Conservation (phyloP, 1,140 invertebrate species). For the Pteromalus puparum region DNA sequence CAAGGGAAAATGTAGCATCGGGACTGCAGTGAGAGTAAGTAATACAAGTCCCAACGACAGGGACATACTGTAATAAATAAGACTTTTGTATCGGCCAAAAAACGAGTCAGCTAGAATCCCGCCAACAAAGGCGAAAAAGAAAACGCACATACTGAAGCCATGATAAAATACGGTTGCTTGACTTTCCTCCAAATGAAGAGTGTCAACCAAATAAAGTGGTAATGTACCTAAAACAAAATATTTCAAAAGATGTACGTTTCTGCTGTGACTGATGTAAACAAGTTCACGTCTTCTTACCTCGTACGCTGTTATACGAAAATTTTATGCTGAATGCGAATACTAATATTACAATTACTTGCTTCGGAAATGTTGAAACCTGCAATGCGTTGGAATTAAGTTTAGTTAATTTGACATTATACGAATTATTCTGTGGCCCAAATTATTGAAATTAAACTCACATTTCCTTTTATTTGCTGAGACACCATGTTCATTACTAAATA, state of each 20-base stretch:
- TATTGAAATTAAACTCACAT: background rate
- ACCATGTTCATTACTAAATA: too few relatives aligned
- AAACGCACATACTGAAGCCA: slow-evolving; percentile 86
- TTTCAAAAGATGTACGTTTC: background rate
- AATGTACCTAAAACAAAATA: slow-evolving; percentile 83
- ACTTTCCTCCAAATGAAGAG: slow-evolving; percentile 80
- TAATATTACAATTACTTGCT: background rate
- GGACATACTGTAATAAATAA: slow-evolving; percentile 91
- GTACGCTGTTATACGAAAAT: background rate
- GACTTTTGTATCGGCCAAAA: slow-evolving; percentile 91
- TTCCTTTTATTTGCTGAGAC: too few relatives aligned
- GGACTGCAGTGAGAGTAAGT: slow-evolving; percentile 81
- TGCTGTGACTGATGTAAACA: background rate
- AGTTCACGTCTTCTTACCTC: background rate
- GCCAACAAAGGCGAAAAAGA: slow-evolving; percentile 90
- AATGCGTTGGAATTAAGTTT: too few relatives aligned
- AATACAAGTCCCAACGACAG: slow-evolving; percentile 88
- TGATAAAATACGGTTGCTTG: slow-evolving; percentile 89
- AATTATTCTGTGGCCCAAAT: background rate
- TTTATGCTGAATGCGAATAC: background rate
- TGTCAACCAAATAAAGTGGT: slow-evolving; percentile 84
- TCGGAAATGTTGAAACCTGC: background rate
- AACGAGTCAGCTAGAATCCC: slow-evolving; percentile 92
- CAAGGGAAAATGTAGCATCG: slow-evolving; percentile 76
- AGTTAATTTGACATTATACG: too few relatives aligned